A percentile compares a stretch with the other conserved stretches of the same genome.
Evolutionary conservation across 2,113 vertebrate species (phyloP).

Genomic region (Synchiropus splendidus): DNA sequence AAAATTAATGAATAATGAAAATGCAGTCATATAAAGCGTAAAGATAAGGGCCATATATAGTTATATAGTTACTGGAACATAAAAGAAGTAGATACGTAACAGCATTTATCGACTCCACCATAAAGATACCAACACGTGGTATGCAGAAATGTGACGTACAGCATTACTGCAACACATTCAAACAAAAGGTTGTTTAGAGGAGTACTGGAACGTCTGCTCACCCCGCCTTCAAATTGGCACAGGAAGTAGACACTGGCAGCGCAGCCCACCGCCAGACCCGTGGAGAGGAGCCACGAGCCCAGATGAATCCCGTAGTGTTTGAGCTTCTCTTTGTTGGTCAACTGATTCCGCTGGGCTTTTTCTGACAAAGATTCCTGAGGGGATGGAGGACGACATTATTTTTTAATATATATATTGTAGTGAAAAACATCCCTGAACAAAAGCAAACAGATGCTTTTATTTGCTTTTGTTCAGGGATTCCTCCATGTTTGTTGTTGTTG

Average conservation of each 20-base stretch:
- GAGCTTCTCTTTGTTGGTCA: conserved; percentile 54
- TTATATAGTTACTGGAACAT: fast-evolving
- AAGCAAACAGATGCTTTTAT: too few species aligned
- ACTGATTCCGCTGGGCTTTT: conserved; percentile 31
- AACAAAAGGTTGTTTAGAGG: too few species aligned
- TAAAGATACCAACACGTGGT: too few species aligned
- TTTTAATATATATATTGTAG: too few species aligned
- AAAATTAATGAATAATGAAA: too few species aligned
- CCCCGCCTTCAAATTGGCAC: conserved; percentile 65
- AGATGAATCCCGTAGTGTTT: conserved; percentile 52
- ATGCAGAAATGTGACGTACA: too few species aligned
- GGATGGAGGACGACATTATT: neutral
- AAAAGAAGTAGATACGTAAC: too few species aligned
- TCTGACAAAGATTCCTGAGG: conserved; percentile 80
- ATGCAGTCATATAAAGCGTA: conserved; percentile 6
- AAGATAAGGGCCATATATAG: conserved; percentile 8
- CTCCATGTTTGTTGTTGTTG: too few species aligned
- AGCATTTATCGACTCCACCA: too few species aligned
- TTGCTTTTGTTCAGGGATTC: too few species aligned
- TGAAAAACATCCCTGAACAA: too few species aligned
- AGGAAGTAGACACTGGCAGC: conserved; percentile 74
- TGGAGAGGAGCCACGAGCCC: conserved; percentile 71
- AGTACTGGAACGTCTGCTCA: conserved; percentile 26
- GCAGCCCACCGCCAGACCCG: conserved; percentile 63
- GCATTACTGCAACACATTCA: too few species aligned